These are phyloP conservation scores for Julus scanicus DNA, from an alignment of 2,888 invertebrate species.

Conservation along the genomic window DNA sequence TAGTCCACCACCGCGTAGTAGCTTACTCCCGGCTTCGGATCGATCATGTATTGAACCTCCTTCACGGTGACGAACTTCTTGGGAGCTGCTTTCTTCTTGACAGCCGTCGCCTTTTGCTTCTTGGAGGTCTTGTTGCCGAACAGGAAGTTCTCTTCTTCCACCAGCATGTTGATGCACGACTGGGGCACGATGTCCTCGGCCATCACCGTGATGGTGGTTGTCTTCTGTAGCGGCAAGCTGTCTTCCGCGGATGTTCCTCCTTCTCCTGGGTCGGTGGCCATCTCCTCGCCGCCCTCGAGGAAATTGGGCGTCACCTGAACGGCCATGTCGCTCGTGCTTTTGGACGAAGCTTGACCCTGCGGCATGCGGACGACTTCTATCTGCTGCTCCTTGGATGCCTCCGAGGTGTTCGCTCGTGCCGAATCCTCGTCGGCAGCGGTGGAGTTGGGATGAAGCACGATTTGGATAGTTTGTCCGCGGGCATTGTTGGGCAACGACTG, in stretches of 20 bases:
- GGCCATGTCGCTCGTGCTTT: constrained; percentile 56
- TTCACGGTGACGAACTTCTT: constrained; percentile 49
- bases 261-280: background rate
- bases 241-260: background rate
- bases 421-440: background rate
- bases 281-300: background rate
- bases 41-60: constrained; percentile 53
- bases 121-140: background rate
- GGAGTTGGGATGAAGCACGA: constrained; percentile 54
- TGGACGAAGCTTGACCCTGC: background rate
- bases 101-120: background rate
- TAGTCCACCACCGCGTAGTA: constrained; percentile 58
- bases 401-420: background rate
- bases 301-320: constrained; percentile 53
- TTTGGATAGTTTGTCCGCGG: constrained; percentile 57
- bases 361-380: constrained; percentile 41
- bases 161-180: background rate
- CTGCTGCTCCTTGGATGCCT: constrained; percentile 21
- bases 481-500: constrained; percentile 57
- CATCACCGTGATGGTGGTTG: background rate
- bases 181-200: background rate
- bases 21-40: constrained; percentile 54
- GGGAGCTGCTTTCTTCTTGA: background rate
- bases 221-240: background rate
- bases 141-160: background rate